Evolutionary conservation across 2,888 invertebrate genomes (phyloP).

Genomic region (Drosophila algonquin): DNA sequence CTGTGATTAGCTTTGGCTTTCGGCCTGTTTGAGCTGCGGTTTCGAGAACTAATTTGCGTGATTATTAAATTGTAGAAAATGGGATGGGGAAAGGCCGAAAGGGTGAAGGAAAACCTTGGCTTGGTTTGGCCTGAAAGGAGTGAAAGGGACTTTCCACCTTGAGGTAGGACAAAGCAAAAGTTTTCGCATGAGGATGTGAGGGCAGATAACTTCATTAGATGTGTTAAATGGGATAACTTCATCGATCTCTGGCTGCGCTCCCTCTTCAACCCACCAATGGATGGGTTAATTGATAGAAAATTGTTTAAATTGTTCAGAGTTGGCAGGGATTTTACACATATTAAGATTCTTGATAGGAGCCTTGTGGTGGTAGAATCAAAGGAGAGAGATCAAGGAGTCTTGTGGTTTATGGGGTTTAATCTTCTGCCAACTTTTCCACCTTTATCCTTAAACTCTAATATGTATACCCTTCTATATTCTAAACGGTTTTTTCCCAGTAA

Average conservation of each 20-base stretch:
- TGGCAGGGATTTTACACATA: neutral
- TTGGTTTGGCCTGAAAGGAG: neutral
- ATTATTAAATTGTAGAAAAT: slow-evolving; percentile 68
- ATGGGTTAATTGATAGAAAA: slow-evolving; percentile 22
- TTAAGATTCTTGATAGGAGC: neutral
- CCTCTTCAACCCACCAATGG: neutral
- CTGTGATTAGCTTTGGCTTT: slow-evolving; percentile 49
- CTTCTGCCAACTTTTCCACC: neutral
- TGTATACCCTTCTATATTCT: neutral
- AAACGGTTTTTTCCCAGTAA: neutral
- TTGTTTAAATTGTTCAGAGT: slow-evolving; percentile 2
- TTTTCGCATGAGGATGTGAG: slow-evolving; percentile 29
- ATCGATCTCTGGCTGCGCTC: slow-evolving; percentile 41
- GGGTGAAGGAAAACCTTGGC: neutral
- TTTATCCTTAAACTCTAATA: neutral
- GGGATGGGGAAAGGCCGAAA: neutral
- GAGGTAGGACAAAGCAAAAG: slow-evolving; percentile 29
- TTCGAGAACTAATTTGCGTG: slow-evolving; percentile 75
- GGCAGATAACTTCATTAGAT: slow-evolving; percentile 63
- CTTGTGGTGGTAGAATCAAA: neutral
- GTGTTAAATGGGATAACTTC: slow-evolving; percentile 57
- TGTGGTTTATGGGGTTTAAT: neutral
- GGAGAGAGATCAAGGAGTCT: neutral
- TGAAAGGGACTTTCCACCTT: slow-evolving; percentile 12
- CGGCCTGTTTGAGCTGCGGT: slow-evolving; percentile 63